Evolutionary conservation across 2,113 vertebrate species (phyloP).

Genomic region (Stictonetta naevosa): DNA sequence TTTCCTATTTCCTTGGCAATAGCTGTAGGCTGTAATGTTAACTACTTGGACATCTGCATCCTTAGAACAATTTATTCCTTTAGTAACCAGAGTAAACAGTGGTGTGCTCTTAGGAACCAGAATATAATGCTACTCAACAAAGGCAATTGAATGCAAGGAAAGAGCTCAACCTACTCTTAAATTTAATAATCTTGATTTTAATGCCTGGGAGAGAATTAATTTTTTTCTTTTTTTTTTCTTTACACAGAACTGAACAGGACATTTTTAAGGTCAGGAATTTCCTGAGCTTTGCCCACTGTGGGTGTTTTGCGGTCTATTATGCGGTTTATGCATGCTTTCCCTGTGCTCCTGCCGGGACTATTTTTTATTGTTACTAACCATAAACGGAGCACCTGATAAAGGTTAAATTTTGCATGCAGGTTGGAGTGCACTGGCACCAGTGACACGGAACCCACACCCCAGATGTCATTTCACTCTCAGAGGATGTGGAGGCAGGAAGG

Average conservation of each 20-base stretch:
- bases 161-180: constrained; percentile 38
- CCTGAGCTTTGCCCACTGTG: constrained; percentile 39
- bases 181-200: constrained; percentile 48
- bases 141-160: constrained; percentile 48
- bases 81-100: constrained; percentile 62
- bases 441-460: background rate
- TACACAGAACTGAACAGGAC: background rate
- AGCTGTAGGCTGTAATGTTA: constrained; percentile 46
- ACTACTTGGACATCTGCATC: constrained; percentile 72
- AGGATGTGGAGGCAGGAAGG: constrained; percentile 14
- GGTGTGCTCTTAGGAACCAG: constrained; percentile 57
- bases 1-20: constrained; percentile 71
- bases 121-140: constrained; percentile 44
- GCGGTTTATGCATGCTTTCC: background rate
- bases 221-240: constrained; percentile 31
- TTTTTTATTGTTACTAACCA: constrained; percentile 37
- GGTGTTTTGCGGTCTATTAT: constrained; percentile 10
- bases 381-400: background rate
- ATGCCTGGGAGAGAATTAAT: background rate
- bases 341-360: background rate
- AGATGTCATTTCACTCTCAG: background rate
- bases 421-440: background rate
- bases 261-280: constrained; percentile 52
- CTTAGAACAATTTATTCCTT: constrained; percentile 72
- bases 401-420: background rate